Evolutionary conservation across 2,113 vertebrate species (phyloP).

Genomic region (Paratilapia polleni): DNA sequence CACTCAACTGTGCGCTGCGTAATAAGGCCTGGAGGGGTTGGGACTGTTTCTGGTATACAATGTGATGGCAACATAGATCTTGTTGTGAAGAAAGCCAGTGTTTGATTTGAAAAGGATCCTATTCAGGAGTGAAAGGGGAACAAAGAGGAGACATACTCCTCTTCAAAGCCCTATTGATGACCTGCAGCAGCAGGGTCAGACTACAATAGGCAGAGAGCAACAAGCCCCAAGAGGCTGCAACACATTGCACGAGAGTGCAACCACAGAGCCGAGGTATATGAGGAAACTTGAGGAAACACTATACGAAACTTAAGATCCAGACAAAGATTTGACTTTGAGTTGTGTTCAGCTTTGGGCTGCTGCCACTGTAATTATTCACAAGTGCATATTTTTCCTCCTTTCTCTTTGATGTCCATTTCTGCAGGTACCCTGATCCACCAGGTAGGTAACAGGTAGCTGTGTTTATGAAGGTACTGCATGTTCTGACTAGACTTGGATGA

Average conservation of each 20-base stretch:
- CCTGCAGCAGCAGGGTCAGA: slow-evolving; percentile 62
- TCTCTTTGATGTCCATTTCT: slow-evolving; percentile 4
- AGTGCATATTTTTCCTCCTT: background rate
- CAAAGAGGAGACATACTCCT: slow-evolving; percentile 68
- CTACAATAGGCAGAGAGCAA: slow-evolving; percentile 61
- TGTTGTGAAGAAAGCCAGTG: slow-evolving; percentile 61
- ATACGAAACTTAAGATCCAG: slow-evolving; percentile 19
- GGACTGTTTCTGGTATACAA: slow-evolving; percentile 44
- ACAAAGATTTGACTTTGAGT: background rate
- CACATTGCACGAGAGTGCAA: slow-evolving; percentile 59
- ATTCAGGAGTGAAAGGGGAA: slow-evolving; percentile 65
- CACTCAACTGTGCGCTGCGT: slow-evolving; percentile 47
- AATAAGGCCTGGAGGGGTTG: slow-evolving; percentile 40
- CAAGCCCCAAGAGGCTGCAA: slow-evolving; percentile 61
- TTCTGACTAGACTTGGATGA: slow-evolving; percentile 57
- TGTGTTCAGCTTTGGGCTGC: background rate
- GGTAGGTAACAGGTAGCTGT: slow-evolving; percentile 55
- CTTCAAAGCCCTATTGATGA: slow-evolving; percentile 62
- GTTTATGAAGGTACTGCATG: slow-evolving; percentile 46
- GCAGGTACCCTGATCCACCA: slow-evolving; percentile 60
- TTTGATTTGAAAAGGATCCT: slow-evolving; percentile 62
- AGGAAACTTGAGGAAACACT: background rate
- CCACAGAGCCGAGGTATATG: background rate
- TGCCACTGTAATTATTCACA: background rate
- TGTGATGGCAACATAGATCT: slow-evolving; percentile 60